Evolutionary conservation across 2,888 invertebrate genomes (phyloP).

Genomic region (Cephus runcator): DNA sequence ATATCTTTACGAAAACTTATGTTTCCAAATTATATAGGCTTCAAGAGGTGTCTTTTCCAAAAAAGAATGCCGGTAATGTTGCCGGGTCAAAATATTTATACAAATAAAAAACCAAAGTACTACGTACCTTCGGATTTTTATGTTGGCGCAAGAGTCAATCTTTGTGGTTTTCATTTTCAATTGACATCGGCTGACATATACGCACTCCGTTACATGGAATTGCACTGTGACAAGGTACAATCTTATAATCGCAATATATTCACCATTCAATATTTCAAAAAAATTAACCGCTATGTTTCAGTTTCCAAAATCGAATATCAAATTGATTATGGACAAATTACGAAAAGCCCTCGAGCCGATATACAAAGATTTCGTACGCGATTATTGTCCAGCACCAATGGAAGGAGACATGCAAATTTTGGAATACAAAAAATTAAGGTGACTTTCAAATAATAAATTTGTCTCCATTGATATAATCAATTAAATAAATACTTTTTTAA

Average conservation of each 20-base stretch:
- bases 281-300: conserved; percentile 51
- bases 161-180: conserved; percentile 83
- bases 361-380: conserved; percentile 81
- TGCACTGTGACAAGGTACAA: conserved; percentile 76
- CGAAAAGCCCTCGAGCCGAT: conserved; percentile 74
- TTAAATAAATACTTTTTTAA: conserved; percentile 33
- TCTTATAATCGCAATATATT: background rate
- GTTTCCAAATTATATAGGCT: conserved; percentile 60
- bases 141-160: conserved; percentile 81
- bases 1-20: conserved; percentile 18
- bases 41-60: conserved; percentile 67
- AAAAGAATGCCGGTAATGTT: conserved; percentile 77
- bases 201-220: conserved; percentile 87
- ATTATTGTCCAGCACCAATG: conserved; percentile 68
- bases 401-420: conserved; percentile 43
- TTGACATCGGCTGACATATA: conserved; percentile 87
- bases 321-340: conserved; percentile 79
- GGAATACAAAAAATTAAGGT: conserved; percentile 64
- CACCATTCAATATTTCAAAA: background rate
- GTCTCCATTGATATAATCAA: conserved; percentile 21
- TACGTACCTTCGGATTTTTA: conserved; percentile 86
- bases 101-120: conserved; percentile 77
- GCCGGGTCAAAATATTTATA: conserved; percentile 78
- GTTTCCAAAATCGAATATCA: conserved; percentile 81
- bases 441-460: conserved; percentile 17